Evolutionary conservation across 1,140 invertebrate genomes (phyloP).

Genomic region (Uloborus diversus): DNA sequence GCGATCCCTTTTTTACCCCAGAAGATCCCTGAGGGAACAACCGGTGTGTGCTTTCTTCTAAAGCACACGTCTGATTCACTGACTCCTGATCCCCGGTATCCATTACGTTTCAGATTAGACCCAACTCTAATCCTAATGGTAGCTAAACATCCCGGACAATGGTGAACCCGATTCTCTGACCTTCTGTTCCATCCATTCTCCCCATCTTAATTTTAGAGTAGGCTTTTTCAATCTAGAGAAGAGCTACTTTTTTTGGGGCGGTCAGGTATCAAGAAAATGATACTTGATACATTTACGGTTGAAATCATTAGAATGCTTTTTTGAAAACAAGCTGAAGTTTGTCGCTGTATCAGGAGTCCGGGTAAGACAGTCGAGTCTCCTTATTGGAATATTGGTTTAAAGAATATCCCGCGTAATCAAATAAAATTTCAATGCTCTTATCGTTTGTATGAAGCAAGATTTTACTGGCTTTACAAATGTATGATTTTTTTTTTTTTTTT

Average conservation of each 20-base stretch:
- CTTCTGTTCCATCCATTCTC: neutral
- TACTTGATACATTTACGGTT: no score
- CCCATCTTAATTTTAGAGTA: neutral
- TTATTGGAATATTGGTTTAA: no score
- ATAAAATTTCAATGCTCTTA: no score
- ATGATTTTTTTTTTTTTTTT: no score
- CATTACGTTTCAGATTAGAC: constrained; percentile 37
- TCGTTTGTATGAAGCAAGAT: no score
- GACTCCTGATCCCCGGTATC: constrained; percentile 1
- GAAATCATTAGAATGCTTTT: no score
- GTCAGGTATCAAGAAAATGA: neutral
- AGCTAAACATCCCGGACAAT: constrained; percentile 39
- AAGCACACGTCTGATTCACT: neutral
- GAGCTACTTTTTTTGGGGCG: neutral
- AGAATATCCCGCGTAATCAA: no score
- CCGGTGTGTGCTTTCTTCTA: neutral
- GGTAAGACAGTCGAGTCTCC: no score
- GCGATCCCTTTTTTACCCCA: neutral
- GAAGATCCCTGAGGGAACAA: neutral
- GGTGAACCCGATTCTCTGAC: neutral
- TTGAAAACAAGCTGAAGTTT: no score
- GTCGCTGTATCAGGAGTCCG: no score
- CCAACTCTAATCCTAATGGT: constrained; percentile 31
- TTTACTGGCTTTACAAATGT: no score
- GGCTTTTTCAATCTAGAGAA: neutral